Evolutionary conservation across 2,888 invertebrate genomes (phyloP).

Genomic region (Sipha maydis): DNA sequence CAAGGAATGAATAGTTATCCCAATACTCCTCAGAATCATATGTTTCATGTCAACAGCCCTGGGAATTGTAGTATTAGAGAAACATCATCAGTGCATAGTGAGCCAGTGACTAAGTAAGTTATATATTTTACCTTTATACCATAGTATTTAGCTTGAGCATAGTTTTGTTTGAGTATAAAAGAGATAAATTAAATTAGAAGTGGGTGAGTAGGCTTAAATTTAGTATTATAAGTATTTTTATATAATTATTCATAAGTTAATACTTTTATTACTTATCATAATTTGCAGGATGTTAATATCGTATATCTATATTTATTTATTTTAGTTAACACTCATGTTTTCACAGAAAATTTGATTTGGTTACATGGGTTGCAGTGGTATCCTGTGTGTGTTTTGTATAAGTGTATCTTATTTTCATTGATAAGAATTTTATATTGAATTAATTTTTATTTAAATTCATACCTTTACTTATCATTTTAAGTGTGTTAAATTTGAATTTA

Average conservation of each 20-base stretch:
- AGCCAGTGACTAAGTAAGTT: slow-evolving; percentile 60
- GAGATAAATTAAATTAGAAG: slow-evolving; percentile 32
- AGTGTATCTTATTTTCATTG: slow-evolving; percentile 5
- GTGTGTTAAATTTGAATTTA: not conserved
- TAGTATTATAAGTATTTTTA: not conserved
- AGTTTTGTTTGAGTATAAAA: slow-evolving; percentile 56
- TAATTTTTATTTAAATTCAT: not conserved
- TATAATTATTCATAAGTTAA: not conserved
- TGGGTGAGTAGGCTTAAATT: slow-evolving; percentile 20
- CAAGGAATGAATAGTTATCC: slow-evolving; percentile 70
- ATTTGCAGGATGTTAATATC: slow-evolving; percentile 6
- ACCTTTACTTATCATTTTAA: not conserved
- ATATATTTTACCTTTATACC: not conserved
- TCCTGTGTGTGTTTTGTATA: not conserved
- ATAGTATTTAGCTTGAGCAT: slow-evolving; percentile 50
- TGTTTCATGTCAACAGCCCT: slow-evolving; percentile 77
- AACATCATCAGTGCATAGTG: slow-evolving; percentile 79
- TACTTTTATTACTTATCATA: not conserved
- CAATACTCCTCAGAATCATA: slow-evolving; percentile 72
- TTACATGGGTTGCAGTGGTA: not conserved
- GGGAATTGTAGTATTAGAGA: slow-evolving; percentile 72
- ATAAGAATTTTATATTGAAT: not conserved
- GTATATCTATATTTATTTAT: not conserved
- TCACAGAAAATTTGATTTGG: not conserved
- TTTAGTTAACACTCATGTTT: not conserved